phyloP scores from a whole-genome alignment of 92 coral and sea anemone species.

The Parazoanthus atlanticus region DNA sequence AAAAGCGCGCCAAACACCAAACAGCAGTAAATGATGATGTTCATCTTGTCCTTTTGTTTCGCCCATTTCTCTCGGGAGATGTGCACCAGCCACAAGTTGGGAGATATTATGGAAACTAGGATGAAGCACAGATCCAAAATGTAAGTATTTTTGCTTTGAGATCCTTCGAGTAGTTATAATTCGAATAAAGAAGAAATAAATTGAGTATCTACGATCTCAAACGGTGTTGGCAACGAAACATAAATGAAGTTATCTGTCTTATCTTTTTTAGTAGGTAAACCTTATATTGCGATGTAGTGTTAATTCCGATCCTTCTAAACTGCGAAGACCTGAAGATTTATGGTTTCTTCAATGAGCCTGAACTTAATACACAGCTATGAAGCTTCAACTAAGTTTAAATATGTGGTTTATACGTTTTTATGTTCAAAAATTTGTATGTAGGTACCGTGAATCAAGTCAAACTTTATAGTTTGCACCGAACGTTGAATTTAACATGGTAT shows the following conservation, averaged over 20 bases:
- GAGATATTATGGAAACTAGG: conserved; percentile 87
- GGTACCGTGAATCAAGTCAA: not conserved
- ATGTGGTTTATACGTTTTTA: too few species aligned
- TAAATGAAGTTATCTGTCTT: not conserved
- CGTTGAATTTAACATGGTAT: too few species aligned
- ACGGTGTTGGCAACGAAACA: not conserved
- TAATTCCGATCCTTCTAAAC: not conserved
- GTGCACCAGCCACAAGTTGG: conserved; percentile 91
- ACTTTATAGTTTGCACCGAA: too few species aligned
- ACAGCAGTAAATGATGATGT: conserved; percentile 81
- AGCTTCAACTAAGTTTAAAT: too few species aligned
- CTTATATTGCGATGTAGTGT: too few species aligned
- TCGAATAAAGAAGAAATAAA: too few species aligned
- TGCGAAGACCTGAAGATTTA: not conserved
- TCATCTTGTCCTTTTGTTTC: conserved; percentile 86
- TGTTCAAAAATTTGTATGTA: not conserved
- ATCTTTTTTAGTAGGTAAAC: not conserved
- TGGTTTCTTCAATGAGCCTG: too few species aligned
- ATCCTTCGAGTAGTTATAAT: not conserved
- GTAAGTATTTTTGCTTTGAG: not conserved
- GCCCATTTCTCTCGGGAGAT: conserved; percentile 87
- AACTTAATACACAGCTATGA: not conserved
- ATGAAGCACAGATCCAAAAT: not conserved
- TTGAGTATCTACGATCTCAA: not conserved
- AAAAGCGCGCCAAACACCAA: conserved; percentile 89